Percentiles rank a stretch among this genome's conserved stretches.
phyloP scores from a whole-genome alignment of 2,797 vertebrate genomes.

The Enteromius unitaeniatus region DNA sequence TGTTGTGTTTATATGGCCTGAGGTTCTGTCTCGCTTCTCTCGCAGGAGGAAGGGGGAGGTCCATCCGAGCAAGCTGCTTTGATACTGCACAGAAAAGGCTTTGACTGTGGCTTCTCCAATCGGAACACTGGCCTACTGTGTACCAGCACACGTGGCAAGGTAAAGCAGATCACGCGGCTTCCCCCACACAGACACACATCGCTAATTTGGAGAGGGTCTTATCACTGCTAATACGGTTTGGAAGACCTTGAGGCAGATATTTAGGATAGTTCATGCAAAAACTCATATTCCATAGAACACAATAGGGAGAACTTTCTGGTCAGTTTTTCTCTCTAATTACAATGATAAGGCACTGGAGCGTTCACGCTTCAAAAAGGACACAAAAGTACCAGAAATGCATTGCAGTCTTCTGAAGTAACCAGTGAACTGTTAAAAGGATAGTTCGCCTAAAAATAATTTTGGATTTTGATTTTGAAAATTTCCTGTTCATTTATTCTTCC shows the following conservation, averaged over 20 bases:
- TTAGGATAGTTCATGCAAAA: neutral
- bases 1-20: conserved; percentile 43
- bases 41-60: conserved; percentile 76
- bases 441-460: neutral
- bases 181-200: conserved; percentile 19
- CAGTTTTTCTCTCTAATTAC: neutral
- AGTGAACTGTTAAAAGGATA: neutral
- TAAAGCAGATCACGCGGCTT: conserved; percentile 60
- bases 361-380: neutral
- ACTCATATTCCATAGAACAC: neutral
- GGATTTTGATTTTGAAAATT: neutral
- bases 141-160: conserved; percentile 86
- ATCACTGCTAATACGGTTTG: conserved; percentile 9
- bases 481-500: neutral
- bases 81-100: conserved; percentile 90
- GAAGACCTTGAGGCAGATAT: neutral
- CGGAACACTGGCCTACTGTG: conserved; percentile 76
- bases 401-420: neutral
- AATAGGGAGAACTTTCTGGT: neutral
- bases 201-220: conserved; percentile 8
- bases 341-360: neutral
- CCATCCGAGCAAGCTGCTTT: conserved; percentile 88
- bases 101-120: conserved; percentile 85
- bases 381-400: neutral
- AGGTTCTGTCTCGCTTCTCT: conserved; percentile 37